Evolutionary conservation across 2,888 invertebrate genomes (phyloP), one percentile per base, ranked within the genome.

Genomic region (Oscheius onirici): DNA sequence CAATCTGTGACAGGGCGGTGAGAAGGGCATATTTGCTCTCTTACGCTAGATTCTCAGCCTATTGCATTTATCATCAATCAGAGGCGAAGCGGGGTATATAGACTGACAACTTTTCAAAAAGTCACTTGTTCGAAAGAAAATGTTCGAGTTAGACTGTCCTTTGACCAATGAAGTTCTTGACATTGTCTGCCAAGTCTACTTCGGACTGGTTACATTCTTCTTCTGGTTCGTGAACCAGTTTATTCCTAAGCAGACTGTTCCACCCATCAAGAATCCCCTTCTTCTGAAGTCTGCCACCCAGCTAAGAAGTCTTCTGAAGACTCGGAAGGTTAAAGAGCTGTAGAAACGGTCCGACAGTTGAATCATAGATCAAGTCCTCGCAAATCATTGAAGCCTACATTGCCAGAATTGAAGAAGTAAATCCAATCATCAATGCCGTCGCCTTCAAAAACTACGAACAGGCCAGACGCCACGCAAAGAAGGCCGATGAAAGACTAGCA

Each of bases 361-460:
- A 17, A 17, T 52, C 41, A 17, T 40, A 66, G 66, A 40, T 66
- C 22, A 52, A 34, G 22, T 54, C 66, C 5, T 26, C 41, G 3
- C 52, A 66, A n/a, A 40, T 66, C 15, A 20, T 60, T 2, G 60
- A 60, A 60, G 60, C 60, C 10, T 60, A 60, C n/a, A 60, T 60
- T 20, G 11, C 8, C 10, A 13, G 60, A 20, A 60, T 60, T 26
- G 60, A 60, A 43, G 60, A 60, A 60, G 60, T 60, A 17, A 60
- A 60, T 22, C 26, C 26, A 34, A 2, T 60, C 17, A 34, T 60
- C 17, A 60, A 60, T 40, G 60, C 60, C n/a, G n/a, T 55, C n/a
- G 26, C 54, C 1, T 55, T 20, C 34, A 55, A 60, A 40, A n/a
- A 34, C n/a, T 60, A 26, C 44, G 41, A 60, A 6, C 28, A 60